phyloP scores from a whole-genome alignment of 1,140 invertebrate genomes.

The Paraescarpia echinospica region DNA sequence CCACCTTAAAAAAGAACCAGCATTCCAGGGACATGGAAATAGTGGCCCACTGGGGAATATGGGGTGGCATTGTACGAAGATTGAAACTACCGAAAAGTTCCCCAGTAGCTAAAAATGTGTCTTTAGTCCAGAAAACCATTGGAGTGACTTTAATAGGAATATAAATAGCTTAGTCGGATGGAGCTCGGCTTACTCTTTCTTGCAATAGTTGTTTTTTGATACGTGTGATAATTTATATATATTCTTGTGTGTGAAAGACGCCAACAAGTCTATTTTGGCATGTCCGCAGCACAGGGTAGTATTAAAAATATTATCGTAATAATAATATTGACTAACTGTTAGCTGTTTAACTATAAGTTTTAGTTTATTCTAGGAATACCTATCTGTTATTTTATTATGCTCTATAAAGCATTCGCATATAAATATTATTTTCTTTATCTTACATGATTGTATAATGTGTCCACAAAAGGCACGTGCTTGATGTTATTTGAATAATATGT shows the following conservation, averaged over 20 bases:
- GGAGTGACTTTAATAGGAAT: conserved; percentile 8
- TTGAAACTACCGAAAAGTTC: conserved; percentile 1
- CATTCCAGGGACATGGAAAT: no score
- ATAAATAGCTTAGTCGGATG: not conserved
- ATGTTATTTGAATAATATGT: not conserved
- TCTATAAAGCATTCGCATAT: not conserved
- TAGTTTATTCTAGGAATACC: conserved; percentile 4
- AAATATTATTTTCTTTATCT: not conserved
- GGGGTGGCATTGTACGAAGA: no score
- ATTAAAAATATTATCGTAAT: not conserved
- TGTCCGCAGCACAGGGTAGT: conserved; percentile 10
- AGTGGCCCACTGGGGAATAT: no score
- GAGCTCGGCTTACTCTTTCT: conserved; percentile 10
- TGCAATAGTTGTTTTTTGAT: not conserved
- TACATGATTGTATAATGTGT: not conserved
- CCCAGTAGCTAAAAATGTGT: not conserved
- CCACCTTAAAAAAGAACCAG: no score
- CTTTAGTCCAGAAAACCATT: not conserved
- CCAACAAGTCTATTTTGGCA: not conserved
- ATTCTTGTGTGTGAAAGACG: no score
- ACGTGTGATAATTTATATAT: no score
- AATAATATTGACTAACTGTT: not conserved
- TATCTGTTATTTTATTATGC: not conserved
- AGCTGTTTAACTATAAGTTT: not conserved
- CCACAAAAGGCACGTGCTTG: not conserved